Percentiles rank a stretch among this genome's conserved stretches.
Conservation (phyloP, 2,797 vertebrate genomes). For the Gorsachius magnificus region DNA sequence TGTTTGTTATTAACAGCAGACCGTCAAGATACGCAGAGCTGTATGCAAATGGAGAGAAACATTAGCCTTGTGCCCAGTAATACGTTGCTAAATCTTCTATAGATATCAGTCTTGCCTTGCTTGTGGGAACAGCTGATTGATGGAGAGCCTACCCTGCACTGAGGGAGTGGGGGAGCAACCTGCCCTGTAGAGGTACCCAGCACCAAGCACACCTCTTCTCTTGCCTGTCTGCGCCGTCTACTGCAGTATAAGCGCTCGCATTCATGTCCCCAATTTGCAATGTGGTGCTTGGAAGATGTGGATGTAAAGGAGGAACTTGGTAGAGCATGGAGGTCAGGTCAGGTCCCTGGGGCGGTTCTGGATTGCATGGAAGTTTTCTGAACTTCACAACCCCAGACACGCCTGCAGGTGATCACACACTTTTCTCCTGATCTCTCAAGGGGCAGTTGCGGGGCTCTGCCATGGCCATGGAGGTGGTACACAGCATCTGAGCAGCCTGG, state of each 20-base stretch:
- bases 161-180: neutral
- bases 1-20: slow-evolving; percentile 39
- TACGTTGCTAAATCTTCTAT: neutral
- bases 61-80: neutral
- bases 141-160: neutral
- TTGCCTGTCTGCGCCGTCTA: neutral
- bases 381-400: neutral
- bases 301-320: neutral
- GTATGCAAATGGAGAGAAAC: neutral
- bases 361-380: neutral
- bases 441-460: neutral
- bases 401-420: neutral
- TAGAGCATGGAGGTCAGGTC: neutral
- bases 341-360: neutral
- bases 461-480: neutral
- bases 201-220: neutral
- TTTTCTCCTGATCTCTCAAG: neutral
- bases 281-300: neutral
- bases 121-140: neutral
- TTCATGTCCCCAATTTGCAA: neutral
- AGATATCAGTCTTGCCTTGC: neutral
- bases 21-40: neutral
- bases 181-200: neutral
- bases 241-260: neutral
- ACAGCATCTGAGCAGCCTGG: neutral